Percentiles rank a stretch among this genome's conserved stretches.
phyloP scores from a whole-genome alignment of 2,113 vertebrate genomes.

The Chamaetylas fuelleborni region DNA sequence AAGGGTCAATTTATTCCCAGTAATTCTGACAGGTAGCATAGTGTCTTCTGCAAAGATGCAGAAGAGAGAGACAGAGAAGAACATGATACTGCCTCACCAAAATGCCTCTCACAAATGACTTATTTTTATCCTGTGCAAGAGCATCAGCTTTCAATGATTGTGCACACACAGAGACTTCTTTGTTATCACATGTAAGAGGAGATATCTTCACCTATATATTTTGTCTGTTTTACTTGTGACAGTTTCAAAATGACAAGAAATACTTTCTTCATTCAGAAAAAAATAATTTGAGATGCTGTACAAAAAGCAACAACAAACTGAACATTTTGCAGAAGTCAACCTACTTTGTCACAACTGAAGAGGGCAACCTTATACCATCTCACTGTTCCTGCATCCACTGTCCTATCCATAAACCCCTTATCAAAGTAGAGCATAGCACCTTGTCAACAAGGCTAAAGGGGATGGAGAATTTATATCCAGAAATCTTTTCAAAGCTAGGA shows the following conservation, averaged over 20 bases:
- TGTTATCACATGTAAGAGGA: neutral
- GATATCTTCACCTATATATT: neutral
- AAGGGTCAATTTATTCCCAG: neutral
- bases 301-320: neutral
- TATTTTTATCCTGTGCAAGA: neutral
- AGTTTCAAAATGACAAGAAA: neutral
- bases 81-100: neutral
- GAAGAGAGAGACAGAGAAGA: neutral
- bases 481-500: neutral
- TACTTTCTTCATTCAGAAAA: neutral
- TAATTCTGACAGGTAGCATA: neutral
- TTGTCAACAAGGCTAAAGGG: neutral
- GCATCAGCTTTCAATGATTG: neutral
- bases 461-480: neutral
- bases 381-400: neutral
- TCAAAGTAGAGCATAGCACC: neutral
- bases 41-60: neutral
- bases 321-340: neutral
- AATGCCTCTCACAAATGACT: neutral
- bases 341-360: conserved; percentile 39
- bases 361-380: conserved; percentile 43
- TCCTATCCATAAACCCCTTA: neutral
- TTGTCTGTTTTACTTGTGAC: neutral
- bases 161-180: neutral
- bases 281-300: neutral